phyloP scores from a whole-genome alignment of 2,888 invertebrate genomes.

The Rutpela maculata region DNA sequence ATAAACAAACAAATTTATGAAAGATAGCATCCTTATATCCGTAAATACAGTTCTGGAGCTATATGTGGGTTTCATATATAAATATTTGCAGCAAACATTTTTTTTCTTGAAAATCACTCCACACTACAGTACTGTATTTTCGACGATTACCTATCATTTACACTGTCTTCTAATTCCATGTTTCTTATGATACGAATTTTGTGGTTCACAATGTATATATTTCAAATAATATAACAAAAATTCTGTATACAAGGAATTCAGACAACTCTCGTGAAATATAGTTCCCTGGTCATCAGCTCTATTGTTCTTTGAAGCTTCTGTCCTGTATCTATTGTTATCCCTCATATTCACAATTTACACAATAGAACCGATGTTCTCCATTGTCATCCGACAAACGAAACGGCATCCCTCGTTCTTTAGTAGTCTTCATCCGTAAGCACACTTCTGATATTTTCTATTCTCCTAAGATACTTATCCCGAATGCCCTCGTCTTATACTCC shows the following conservation, averaged over 20 bases:
- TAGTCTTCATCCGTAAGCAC: background rate
- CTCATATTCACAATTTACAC: constrained; percentile 22
- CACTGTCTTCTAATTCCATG: too few relatives aligned
- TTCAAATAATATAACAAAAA: background rate
- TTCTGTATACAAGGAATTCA: background rate
- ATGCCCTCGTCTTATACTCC: constrained; percentile 14
- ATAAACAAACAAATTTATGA: too few relatives aligned
- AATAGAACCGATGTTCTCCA: constrained; percentile 22
- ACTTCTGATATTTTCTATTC: constrained; percentile 16
- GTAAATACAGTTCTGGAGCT: too few relatives aligned
- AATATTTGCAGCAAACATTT: too few relatives aligned
- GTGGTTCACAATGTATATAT: background rate
- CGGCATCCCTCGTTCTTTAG: constrained; percentile 1
- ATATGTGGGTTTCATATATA: too few relatives aligned
- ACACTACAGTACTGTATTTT: too few relatives aligned
- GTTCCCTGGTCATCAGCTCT: constrained; percentile 35
- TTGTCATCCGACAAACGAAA: constrained; percentile 15
- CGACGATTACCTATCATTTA: too few relatives aligned
- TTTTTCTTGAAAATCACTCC: too few relatives aligned
- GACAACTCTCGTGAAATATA: constrained; percentile 31
- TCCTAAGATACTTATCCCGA: constrained; percentile 26
- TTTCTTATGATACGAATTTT: too few relatives aligned
- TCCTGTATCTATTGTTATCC: constrained; percentile 26
- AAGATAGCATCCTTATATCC: too few relatives aligned
- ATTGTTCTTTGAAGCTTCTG: constrained; percentile 40